Conservation (phyloP, 2,113 vertebrate species). For the Climacteris rufus region DNA sequence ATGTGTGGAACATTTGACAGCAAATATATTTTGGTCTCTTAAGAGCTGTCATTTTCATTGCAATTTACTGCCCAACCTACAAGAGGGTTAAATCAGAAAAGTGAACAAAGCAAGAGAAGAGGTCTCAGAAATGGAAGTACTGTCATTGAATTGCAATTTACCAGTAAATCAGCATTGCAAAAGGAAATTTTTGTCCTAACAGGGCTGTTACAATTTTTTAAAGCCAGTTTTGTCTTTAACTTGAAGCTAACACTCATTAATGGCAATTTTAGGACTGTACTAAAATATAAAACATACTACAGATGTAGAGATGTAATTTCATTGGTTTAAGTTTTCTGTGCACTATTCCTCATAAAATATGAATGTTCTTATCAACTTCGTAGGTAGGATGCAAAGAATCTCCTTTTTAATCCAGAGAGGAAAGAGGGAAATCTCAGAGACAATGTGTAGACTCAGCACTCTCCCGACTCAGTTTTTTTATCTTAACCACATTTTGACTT, state of each 20-base stretch:
- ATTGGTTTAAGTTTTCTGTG: conserved; percentile 73
- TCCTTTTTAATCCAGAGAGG: conserved; percentile 56
- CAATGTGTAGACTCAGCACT: conserved; percentile 19
- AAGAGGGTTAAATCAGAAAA: conserved; percentile 46
- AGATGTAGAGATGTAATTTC: conserved; percentile 60
- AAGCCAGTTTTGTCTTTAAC: conserved; percentile 41
- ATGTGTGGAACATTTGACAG: conserved; percentile 24
- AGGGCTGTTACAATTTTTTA: not conserved
- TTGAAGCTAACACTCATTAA: conserved; percentile 41
- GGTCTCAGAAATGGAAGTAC: conserved; percentile 10
- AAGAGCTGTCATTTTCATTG: conserved; percentile 28
- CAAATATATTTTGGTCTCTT: conserved; percentile 37
- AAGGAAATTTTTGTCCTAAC: conserved; percentile 16
- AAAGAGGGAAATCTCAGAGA: conserved; percentile 42
- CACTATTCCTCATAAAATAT: conserved; percentile 77
- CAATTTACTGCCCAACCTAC: conserved; percentile 31
- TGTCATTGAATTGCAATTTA: conserved; percentile 12
- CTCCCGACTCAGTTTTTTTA: conserved; percentile 15
- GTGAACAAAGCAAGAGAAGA: conserved; percentile 34
- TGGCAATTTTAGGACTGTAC: conserved; percentile 38
- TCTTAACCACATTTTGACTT: conserved; percentile 17
- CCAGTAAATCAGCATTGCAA: conserved; percentile 27
- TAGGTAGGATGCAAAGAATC: conserved; percentile 56
- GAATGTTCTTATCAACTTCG: conserved; percentile 65
- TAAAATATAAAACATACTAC: conserved; percentile 40